These are phyloP conservation scores for Drosophila rellima DNA, from an alignment of 2,888 invertebrate genomes.

Conservation along the genomic window DNA sequence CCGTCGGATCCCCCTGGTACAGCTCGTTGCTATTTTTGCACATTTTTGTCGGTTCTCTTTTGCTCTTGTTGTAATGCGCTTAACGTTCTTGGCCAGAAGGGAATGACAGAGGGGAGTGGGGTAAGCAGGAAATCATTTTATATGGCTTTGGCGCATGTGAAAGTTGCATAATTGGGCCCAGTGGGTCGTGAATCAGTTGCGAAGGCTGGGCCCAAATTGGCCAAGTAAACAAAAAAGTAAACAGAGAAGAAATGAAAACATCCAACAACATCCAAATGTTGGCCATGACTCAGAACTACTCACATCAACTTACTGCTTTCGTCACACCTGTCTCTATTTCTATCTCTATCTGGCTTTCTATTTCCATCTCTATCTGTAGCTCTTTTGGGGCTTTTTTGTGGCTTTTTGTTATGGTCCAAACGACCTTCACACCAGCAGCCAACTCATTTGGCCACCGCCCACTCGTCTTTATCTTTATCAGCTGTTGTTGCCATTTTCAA, in stretches of 20 bases:
- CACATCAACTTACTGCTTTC: conserved; percentile 17
- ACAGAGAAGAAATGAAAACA: conserved; percentile 4
- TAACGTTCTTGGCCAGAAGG: conserved; percentile 29
- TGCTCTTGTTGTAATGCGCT: conserved; percentile 58
- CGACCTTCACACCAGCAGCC: conserved; percentile 48
- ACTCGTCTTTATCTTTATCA: conserved; percentile 41
- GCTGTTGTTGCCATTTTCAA: conserved; percentile 7
- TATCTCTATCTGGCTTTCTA: background rate
- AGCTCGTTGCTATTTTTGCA: conserved; percentile 53
- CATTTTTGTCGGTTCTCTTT: conserved; percentile 21
- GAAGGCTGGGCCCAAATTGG: conserved; percentile 46
- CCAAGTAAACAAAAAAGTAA: conserved; percentile 21
- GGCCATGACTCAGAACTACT: conserved; percentile 41
- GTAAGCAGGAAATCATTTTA: conserved; percentile 68
- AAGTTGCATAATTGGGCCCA: conserved; percentile 63
- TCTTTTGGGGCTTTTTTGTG: conserved; percentile 9
- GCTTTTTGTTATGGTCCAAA: conserved; percentile 11
- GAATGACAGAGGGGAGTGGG: background rate
- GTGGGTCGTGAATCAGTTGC: conserved; percentile 45
- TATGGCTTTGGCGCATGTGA: conserved; percentile 66
- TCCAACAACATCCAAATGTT: conserved; percentile 24
- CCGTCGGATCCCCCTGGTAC: background rate
- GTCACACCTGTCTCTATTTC: conserved; percentile 22
- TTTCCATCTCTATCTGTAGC: conserved; percentile 1
- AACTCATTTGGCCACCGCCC: conserved; percentile 29